Evolutionary conservation across 1,140 invertebrate genomes (phyloP), one percentile per base, ranked within the genome.

Genomic region (Diorhabda sublineata): DNA sequence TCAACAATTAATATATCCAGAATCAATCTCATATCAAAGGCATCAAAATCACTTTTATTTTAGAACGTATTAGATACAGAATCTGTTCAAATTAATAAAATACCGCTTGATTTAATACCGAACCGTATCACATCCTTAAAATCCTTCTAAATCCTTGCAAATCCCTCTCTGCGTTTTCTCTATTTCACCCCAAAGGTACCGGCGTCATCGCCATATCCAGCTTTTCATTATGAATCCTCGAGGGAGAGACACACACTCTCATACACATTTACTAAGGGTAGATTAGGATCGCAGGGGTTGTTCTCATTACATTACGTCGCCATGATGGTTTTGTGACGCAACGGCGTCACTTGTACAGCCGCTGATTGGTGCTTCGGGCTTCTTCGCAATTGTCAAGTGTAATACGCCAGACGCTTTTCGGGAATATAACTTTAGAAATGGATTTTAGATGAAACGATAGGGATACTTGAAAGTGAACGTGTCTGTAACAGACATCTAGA

Each of bases 281-380:
- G 61, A 62, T 62, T 62, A 62, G 8, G 42, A 56, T 57, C 63
- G 45, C 63, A 65, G 64, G 64, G 64, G 64, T 58, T 58, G 64
- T 42, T 65, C 64, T 65, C 64, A 65, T 65, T 65, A 65, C 64
- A 65, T 65, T 65, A 65, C 6, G 64, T 65, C 64, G 64, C 64
- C 64, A 65, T 65, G 47, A 65, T 58, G 64, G 47, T 52, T 52
- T 52, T 52, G 47, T 58, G 47, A 65, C 64, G 64, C 56, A 65
- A 9, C 52, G 58, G 42, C 64, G 64, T 65, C 64, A 58, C 47
- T 58, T 57, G 64, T 65, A 9, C 64, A 41, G 47, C 64, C 42
- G 41, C 64, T 56, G n/a, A 65, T 65, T 65, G 64, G 64, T 65
- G 64, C 64, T 65, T 52, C n/a, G 58, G 26, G 64, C 42, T 52